Evolutionary conservation across 2,113 vertebrate species (phyloP), one percentile per base, ranked within the genome.

Genomic region (Misgurnus mizolepis): DNA sequence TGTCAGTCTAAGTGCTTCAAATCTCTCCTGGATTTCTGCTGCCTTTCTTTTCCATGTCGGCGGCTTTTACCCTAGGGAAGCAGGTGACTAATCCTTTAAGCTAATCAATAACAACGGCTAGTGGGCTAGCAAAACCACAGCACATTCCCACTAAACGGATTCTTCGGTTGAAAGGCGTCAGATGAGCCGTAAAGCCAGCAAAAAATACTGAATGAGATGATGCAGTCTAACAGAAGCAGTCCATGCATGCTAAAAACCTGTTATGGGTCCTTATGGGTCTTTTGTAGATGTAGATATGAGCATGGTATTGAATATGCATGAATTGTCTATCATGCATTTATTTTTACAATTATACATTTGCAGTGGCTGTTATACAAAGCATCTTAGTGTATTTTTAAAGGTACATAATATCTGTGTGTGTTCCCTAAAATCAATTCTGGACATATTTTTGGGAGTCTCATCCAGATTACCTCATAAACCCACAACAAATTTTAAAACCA

Each of bases 31-130:
- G 27, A 73, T 78, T 65, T 77, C 64, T 74, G 71, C 15, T 72
- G 27, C 67, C 60, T 71, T 72, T 80, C 66, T 72, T 70, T 40
- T 47, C 15, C 27, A n/a, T 17, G 60, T 22, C 47, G n/a, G 66
- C 60, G n/a, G 61, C 69, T 73, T 76, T 66, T 34, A 58, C 62
- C 64, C 73, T 41, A 67, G 74, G 68, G 79, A 84, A 72, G 73
- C 58, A 58, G n/a, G 67, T 68, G 75, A 47, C 74, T 80, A 62
- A 80, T 80, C 75, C 58, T 79, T 71, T 69, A 77, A 55, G 78
- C 58, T 67, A 84, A 84, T 84, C 74, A 78, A 45, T 73, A 69
- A 67, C 39, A 70, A 76, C 47, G 22, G 78, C 61, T 80, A 58
- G 73, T 7, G 2, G 77, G 60, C 67, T 77, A 41, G 41, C 53